Conservation (phyloP, 2,888 invertebrate genomes). For the Sesamia inferens region DNA sequence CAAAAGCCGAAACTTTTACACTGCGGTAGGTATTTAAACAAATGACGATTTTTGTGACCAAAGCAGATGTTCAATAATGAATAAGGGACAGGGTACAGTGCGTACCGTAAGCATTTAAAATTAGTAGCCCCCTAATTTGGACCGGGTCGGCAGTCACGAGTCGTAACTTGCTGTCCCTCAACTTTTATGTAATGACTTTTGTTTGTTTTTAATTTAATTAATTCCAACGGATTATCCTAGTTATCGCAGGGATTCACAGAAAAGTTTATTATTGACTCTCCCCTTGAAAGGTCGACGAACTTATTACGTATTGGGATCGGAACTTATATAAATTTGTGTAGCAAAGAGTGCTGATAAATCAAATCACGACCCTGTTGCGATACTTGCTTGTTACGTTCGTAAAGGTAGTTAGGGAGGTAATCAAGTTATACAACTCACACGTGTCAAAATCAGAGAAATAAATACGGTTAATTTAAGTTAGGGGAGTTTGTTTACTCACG, state of each 20-base stretch:
- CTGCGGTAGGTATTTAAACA: conserved; percentile 5
- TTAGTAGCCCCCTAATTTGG: conserved; percentile 68
- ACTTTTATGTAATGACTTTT: conserved; percentile 83
- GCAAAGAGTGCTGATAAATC: conserved; percentile 69
- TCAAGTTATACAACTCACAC: conserved; percentile 75
- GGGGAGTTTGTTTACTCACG: conserved; percentile 82
- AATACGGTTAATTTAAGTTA: conserved; percentile 82
- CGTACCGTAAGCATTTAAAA: conserved; percentile 49
- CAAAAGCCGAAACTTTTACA: neutral
- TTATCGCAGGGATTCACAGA: conserved; percentile 80
- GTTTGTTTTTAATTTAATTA: conserved; percentile 88
- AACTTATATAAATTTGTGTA: conserved; percentile 69
- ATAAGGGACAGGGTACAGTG: conserved; percentile 43
- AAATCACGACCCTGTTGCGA: conserved; percentile 66
- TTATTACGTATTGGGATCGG: conserved; percentile 63
- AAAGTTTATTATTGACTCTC: conserved; percentile 77
- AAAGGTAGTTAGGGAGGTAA: conserved; percentile 71
- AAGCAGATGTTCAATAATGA: conserved; percentile 59
- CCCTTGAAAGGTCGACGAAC: conserved; percentile 72
- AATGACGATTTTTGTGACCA: conserved; percentile 42
- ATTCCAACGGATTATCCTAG: conserved; percentile 84
- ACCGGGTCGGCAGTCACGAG: conserved; percentile 70
- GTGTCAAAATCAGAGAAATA: conserved; percentile 83
- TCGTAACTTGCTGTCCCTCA: conserved; percentile 73
- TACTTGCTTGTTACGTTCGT: conserved; percentile 68